These are phyloP conservation scores for Eristalis arbustorum DNA, from an alignment of 2,888 invertebrate species.

Conservation along the genomic window DNA sequence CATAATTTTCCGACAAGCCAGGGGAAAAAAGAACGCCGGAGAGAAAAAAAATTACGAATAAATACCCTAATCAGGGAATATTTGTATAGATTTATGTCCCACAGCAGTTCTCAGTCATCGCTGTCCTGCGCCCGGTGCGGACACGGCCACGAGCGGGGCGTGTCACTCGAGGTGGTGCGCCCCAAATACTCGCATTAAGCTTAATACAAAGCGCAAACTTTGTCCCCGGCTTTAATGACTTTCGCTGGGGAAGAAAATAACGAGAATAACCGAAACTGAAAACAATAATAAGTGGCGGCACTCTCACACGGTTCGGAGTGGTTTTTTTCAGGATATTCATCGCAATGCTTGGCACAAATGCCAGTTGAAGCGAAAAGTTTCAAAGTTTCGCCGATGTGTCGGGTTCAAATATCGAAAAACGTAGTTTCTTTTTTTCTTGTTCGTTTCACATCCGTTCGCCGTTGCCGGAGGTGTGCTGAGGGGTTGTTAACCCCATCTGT, in stretches of 20 bases:
- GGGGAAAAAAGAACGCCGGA: background rate
- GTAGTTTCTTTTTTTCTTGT: background rate
- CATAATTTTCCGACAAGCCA: background rate
- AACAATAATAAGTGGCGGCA: background rate
- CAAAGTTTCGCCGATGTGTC: background rate
- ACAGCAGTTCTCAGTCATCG: background rate
- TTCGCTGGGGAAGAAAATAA: background rate
- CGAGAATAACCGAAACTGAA: background rate
- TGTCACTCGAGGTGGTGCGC: background rate
- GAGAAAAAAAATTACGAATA: constrained; percentile 12
- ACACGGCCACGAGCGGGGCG: background rate
- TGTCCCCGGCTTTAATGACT: constrained; percentile 43
- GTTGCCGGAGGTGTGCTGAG: background rate
- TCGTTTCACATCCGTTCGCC: no score
- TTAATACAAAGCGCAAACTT: constrained; percentile 42
- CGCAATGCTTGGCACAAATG: constrained; percentile 6
- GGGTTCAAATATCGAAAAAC: constrained; percentile 9
- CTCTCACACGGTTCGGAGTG: background rate
- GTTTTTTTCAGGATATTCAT: background rate
- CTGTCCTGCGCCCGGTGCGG: background rate
- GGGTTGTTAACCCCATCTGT: background rate
- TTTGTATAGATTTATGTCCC: constrained; percentile 47
- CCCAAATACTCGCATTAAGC: constrained; percentile 13
- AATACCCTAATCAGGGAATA: constrained; percentile 39
- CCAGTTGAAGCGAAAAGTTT: constrained; percentile 21